Evolutionary conservation across 2,113 vertebrate species (phyloP).

Genomic region (Canis aureus): DNA sequence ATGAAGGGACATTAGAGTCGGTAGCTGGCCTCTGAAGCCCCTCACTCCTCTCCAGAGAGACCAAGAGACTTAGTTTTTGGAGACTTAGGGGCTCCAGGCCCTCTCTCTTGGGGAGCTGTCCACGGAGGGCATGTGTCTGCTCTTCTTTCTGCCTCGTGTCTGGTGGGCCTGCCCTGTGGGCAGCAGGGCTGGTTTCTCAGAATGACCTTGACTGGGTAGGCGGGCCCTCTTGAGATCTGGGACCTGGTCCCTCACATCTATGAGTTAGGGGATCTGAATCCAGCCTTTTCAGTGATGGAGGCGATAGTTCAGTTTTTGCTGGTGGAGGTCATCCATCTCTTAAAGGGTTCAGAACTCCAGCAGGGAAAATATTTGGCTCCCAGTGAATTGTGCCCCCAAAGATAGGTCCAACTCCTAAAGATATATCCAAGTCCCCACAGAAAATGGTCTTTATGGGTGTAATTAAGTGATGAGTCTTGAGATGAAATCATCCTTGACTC

Average conservation of each 20-base stretch:
- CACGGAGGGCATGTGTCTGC: rapidly evolving
- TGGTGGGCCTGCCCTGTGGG: not conserved
- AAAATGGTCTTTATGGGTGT: not conserved
- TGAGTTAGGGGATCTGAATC: not conserved
- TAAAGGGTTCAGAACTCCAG: not conserved
- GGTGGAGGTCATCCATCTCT: not conserved
- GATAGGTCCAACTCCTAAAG: not conserved
- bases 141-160: rapidly evolving
- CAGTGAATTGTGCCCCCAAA: not conserved
- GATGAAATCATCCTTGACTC: not conserved
- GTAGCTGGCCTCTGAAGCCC: not conserved
- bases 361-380: too few relatives aligned
- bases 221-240: too few relatives aligned
- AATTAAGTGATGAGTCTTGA: not conserved
- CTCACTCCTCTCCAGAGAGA: not conserved
- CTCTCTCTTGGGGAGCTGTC: not conserved
- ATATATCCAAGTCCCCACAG: not conserved
- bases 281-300: not conserved
- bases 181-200: not conserved
- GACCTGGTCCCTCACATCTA: rapidly evolving
- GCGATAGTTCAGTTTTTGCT: too few relatives aligned
- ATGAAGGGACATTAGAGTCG: not conserved
- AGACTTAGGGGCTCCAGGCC: not conserved
- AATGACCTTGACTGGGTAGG: rapidly evolving
- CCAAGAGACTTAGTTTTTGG: rapidly evolving